A percentile compares a stretch with the other conserved stretches of the same genome.
phyloP scores from a whole-genome alignment of 2,113 vertebrate genomes.

The Pycnonotus jocosus region DNA sequence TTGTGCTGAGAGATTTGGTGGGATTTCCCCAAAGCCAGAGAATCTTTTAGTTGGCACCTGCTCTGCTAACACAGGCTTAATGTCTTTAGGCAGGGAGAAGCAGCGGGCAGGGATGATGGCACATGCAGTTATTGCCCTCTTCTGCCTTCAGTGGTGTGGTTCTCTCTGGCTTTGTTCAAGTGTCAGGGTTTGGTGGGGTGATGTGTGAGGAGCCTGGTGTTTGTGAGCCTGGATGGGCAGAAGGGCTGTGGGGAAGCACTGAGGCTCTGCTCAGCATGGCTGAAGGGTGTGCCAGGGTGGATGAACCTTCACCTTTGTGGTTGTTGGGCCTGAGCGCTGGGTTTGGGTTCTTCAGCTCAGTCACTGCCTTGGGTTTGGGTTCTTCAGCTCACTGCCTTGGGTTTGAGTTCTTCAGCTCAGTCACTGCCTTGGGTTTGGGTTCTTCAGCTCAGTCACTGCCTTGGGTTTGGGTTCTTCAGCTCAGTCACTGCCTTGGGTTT shows the following conservation, averaged over 20 bases:
- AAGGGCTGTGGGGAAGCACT: background rate
- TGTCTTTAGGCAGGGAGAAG: background rate
- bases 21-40: background rate
- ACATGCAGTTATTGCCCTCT: background rate
- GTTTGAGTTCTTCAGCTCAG: background rate
- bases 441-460: too few species aligned
- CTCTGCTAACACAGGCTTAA: background rate
- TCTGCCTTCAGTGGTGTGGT: background rate
- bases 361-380: background rate
- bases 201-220: background rate
- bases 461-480: background rate
- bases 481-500: background rate
- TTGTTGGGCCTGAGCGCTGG: fast-evolving
- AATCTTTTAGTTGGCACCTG: background rate
- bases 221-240: background rate
- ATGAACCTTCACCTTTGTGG: background rate
- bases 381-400: background rate
- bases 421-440: too few species aligned
- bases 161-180: background rate
- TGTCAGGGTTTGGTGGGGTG: background rate
- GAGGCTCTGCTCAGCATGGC: background rate
- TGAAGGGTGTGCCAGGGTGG: background rate
- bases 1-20: background rate
- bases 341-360: background rate
- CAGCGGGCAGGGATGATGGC: background rate